Conservation (phyloP, 2,888 invertebrate genomes). For the Tenthredo distinguenda region DNA sequence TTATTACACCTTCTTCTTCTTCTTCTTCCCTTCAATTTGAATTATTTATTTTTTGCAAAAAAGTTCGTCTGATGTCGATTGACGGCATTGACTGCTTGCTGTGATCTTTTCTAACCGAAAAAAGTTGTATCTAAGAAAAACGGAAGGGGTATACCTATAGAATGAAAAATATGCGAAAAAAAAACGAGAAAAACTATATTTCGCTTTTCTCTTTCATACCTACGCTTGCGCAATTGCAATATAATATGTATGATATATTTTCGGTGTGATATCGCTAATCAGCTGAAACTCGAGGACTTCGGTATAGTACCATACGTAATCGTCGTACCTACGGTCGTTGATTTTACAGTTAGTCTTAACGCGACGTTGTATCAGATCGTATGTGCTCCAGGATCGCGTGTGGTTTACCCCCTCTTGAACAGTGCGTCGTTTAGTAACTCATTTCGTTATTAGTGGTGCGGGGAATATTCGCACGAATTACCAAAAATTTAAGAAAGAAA, state of each 20-base stretch:
- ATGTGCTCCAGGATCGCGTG: background rate
- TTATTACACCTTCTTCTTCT: background rate
- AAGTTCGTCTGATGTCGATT: background rate
- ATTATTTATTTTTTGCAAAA: background rate
- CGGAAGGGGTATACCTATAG: background rate
- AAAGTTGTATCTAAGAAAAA: background rate
- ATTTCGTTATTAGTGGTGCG: background rate
- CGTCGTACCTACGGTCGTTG: conserved; percentile 15
- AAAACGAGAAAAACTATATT: background rate
- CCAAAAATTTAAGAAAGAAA: background rate
- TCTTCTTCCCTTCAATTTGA: conserved; percentile 15
- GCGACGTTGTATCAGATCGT: conserved; percentile 5
- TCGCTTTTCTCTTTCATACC: background rate
- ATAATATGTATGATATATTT: background rate
- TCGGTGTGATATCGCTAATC: conserved; percentile 43
- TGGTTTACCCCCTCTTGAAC: background rate
- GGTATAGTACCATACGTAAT: background rate
- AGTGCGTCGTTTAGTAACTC: background rate
- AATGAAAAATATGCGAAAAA: background rate
- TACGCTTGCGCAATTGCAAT: background rate
- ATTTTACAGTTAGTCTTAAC: background rate
- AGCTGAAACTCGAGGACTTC: conserved; percentile 10
- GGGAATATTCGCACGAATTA: background rate
- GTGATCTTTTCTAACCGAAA: background rate
- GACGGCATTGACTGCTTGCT: background rate